Base-by-base conservation (phyloP, 2,113 vertebrate genomes). In the Centropristis striata region DNA sequence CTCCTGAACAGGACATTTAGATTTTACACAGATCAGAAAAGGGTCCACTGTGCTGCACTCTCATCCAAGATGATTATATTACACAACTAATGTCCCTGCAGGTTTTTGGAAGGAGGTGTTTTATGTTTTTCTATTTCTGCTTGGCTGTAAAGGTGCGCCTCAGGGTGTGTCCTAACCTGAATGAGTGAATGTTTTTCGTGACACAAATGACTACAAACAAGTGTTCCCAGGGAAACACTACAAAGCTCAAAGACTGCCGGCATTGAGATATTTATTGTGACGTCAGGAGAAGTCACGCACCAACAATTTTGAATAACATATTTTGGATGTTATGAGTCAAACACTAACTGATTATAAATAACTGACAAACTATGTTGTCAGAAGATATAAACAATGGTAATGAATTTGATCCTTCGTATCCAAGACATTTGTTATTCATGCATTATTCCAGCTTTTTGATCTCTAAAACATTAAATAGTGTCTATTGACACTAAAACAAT, bases 81-180 rank as follows among this genome's bases (percentile, higher is more conserved):
- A 15, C 8, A 3, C 16, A 1, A 23, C 3, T 15, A 7, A 12
- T 5, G 21, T 46, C 11, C 4, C 14, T 20, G 5, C 21, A 18
- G 0, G 23, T 25, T 68, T 75, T 23, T 36, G 1, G 6, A 63
- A 2, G 9, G 9, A 63, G 57, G 7, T 61, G 3, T 49, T n/a
- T 20, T 61, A 16, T 41, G 0, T 49, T 28, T 55, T 37, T 80
- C 21, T 53, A 9, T 54, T 75, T 71, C 18, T 60, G 55, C 83
- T 67, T 53, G 42, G 4, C 28, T 39, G 58, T 28, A 16, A 41
- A 71, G 80, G 74, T 73, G 78, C 4, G 74, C 53, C 83, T 67
- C 36, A 73, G 83, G 91, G 91, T 81, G 90, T 91, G 89, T 78
- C 75, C 21, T 44, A 23, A 41, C 2, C 21, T 18, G n/a, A n/a